phyloP scores from a whole-genome alignment of 2,888 invertebrate genomes.

The Conistra vaccinii region DNA sequence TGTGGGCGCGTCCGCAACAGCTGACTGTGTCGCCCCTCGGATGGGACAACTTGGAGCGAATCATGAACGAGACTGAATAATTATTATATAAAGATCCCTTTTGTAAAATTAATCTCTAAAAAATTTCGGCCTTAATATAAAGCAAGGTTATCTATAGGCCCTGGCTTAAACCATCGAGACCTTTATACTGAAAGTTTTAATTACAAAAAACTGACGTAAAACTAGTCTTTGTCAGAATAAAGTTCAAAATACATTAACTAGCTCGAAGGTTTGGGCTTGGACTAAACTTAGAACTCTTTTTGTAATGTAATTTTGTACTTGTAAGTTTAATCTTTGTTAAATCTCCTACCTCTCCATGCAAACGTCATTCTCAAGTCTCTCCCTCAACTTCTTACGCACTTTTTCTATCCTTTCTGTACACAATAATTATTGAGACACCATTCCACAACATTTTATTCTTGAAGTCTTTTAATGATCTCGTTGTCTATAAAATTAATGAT shows the following conservation, averaged over 20 bases:
- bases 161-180: too few relatives aligned
- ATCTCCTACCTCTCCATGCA: neutral
- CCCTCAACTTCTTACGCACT: slow-evolving; percentile 25
- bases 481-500: neutral
- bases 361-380: neutral
- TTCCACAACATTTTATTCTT: neutral
- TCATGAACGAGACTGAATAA: slow-evolving; percentile 53
- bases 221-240: too few relatives aligned
- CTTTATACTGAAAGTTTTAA: too few relatives aligned
- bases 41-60: slow-evolving; percentile 65
- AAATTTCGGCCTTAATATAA: neutral
- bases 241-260: too few relatives aligned
- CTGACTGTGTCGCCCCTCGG: slow-evolving; percentile 78
- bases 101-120: slow-evolving; percentile 3
- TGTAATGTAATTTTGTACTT: too few relatives aligned
- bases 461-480: neutral
- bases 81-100: neutral
- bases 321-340: too few relatives aligned
- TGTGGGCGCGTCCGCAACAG: slow-evolving; percentile 82
- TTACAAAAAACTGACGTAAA: too few relatives aligned
- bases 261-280: too few relatives aligned
- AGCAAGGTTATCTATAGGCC: too few relatives aligned
- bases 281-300: too few relatives aligned
- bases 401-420: neutral
- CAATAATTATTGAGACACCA: neutral